phyloP scores from a whole-genome alignment of 1,140 invertebrate species.

The Trissolcus basalis region DNA sequence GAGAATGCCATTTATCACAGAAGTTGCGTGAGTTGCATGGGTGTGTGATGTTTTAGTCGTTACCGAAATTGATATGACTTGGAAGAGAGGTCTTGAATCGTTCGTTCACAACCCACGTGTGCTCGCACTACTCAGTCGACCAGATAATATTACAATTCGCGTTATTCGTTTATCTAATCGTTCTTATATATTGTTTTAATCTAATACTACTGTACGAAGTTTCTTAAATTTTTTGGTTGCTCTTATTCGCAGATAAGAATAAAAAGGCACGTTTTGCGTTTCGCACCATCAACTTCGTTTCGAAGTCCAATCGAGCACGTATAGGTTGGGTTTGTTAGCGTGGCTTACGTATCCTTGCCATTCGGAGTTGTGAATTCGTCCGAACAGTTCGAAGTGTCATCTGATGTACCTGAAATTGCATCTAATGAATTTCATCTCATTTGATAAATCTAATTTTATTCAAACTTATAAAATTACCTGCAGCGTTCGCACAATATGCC shows the following conservation, averaged over 20 bases:
- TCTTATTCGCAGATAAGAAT: slow-evolving; percentile 24
- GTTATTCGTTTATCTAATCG: no score
- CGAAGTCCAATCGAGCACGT: slow-evolving; percentile 7
- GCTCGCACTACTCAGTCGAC: neutral
- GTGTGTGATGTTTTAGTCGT: no score
- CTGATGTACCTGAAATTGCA: slow-evolving; percentile 3
- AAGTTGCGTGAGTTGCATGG: slow-evolving; percentile 16
- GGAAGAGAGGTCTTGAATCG: no score
- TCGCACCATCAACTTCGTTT: slow-evolving; percentile 18
- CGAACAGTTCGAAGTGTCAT: slow-evolving; percentile 26
- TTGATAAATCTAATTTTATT: neutral
- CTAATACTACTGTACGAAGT: slow-evolving; percentile 1
- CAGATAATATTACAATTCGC: neutral
- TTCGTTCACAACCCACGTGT: neutral
- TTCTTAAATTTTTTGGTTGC: slow-evolving; percentile 8
- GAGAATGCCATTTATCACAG: slow-evolving; percentile 51
- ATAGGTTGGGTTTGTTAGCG: neutral
- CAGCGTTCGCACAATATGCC: slow-evolving; percentile 22
- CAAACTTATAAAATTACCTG: slow-evolving; percentile 14
- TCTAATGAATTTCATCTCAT: neutral
- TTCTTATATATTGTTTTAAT: neutral
- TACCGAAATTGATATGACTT: no score
- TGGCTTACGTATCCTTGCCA: slow-evolving; percentile 25
- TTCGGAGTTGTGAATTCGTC: neutral
- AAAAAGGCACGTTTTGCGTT: slow-evolving; percentile 26